Evolutionary conservation across 2,113 vertebrate genomes (phyloP).

Genomic region (Pachyramphus minor): DNA sequence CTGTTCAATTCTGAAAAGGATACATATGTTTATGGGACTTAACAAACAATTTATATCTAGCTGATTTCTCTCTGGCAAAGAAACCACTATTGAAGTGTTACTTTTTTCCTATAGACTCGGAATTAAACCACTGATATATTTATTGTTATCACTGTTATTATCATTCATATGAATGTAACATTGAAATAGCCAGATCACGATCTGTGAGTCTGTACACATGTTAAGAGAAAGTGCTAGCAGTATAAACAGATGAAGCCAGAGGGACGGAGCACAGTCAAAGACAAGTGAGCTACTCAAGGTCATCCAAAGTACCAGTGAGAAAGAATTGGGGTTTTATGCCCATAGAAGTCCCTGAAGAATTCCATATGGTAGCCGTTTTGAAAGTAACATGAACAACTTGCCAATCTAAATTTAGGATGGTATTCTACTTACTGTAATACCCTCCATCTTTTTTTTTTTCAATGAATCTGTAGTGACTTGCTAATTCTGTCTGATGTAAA

Average conservation of each 20-base stretch:
- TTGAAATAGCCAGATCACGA: background rate
- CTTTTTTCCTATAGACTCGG: background rate
- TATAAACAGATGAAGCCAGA: background rate
- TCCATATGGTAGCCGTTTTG: background rate
- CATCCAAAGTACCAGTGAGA: background rate
- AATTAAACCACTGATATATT: background rate
- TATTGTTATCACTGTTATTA: background rate
- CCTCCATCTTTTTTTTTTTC: background rate
- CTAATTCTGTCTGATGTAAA: constrained; percentile 19
- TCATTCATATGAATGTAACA: background rate
- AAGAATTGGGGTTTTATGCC: background rate
- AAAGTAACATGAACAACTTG: constrained; percentile 13
- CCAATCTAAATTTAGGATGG: background rate
- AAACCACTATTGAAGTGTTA: background rate
- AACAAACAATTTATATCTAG: background rate
- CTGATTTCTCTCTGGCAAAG: background rate
- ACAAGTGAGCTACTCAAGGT: background rate
- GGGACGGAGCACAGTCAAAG: background rate
- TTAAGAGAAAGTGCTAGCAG: background rate
- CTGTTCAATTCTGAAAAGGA: background rate
- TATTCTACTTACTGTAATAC: background rate
- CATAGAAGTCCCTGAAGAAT: constrained; percentile 1
- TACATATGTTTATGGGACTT: background rate
- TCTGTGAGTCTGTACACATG: background rate
- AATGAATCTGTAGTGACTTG: background rate